Evolutionary conservation across 2,113 vertebrate species (phyloP).

Genomic region (Benitochromis conjunctus): DNA sequence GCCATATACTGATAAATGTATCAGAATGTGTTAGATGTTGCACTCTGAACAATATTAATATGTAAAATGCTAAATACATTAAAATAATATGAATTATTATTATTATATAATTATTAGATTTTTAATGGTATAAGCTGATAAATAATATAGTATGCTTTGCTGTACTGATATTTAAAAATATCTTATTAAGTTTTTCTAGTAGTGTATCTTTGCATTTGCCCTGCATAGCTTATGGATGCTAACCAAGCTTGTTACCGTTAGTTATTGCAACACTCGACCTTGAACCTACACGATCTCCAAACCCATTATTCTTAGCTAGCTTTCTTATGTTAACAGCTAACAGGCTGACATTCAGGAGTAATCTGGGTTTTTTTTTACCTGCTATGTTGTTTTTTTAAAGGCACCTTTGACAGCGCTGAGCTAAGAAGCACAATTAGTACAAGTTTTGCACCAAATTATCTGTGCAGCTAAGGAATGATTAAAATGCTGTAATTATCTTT

Average conservation of each 20-base stretch:
- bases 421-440: background rate
- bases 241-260: background rate
- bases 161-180: background rate
- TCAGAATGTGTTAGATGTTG: background rate
- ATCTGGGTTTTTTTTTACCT: background rate
- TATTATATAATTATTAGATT: background rate
- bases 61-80: background rate
- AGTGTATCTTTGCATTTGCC: background rate
- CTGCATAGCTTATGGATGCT: background rate
- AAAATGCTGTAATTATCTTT: background rate
- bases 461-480: background rate
- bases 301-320: background rate
- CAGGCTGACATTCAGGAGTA: background rate
- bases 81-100: fast-evolving
- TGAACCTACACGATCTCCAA: background rate
- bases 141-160: fast-evolving
- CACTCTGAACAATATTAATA: background rate
- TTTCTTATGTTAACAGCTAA: background rate
- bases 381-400: background rate
- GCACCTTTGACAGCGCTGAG: fast-evolving
- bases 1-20: background rate
- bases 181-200: background rate
- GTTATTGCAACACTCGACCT: background rate
- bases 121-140: background rate
- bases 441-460: background rate